phyloP scores from a whole-genome alignment of 2,888 invertebrate genomes.

The Andrena dorsata region DNA sequence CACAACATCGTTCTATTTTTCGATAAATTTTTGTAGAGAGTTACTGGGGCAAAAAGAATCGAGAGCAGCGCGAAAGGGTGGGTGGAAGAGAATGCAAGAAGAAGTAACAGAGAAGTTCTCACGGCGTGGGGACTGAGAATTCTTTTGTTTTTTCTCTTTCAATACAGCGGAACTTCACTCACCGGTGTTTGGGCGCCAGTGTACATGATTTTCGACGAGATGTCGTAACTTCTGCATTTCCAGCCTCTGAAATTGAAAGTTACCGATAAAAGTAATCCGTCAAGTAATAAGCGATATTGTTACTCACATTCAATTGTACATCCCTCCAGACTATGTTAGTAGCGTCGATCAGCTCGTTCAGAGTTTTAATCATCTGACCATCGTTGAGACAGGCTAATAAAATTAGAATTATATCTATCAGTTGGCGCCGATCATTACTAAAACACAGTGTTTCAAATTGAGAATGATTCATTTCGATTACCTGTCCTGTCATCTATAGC shows the following conservation, averaged over 20 bases:
- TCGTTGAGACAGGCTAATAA: conserved; percentile 82
- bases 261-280: neutral
- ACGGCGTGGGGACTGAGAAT: neutral
- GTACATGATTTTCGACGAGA: conserved; percentile 92
- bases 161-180: conserved; percentile 69
- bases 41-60: neutral
- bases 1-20: conserved; percentile 26
- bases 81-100: neutral
- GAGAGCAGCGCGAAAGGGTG: neutral
- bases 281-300: neutral
- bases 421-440: neutral
- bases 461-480: conserved; percentile 74
- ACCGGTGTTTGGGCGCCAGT: conserved; percentile 85
- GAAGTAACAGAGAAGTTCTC: neutral
- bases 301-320: conserved; percentile 86
- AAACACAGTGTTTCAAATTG: neutral
- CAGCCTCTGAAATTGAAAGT: conserved; percentile 83
- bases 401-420: conserved; percentile 15
- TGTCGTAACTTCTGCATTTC: conserved; percentile 90
- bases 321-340: conserved; percentile 90
- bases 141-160: conserved; percentile 21
- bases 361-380: conserved; percentile 88
- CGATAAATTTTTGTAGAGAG: neutral
- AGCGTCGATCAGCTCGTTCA: conserved; percentile 89
- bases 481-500: conserved; percentile 88